Conservation (phyloP, 2,797 vertebrate species). For the Sardinella longiceps region DNA sequence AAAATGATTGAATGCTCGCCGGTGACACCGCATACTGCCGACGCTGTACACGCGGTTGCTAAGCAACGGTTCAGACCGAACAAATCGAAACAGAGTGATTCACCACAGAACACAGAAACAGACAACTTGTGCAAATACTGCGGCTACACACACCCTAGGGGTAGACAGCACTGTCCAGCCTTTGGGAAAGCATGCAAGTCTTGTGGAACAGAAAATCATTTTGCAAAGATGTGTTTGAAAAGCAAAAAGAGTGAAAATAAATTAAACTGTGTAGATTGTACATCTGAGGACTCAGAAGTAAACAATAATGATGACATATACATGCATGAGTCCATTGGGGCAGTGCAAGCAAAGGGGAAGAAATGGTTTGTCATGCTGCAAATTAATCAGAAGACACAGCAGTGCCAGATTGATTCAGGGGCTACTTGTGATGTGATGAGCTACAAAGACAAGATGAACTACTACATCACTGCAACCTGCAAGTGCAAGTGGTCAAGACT, state of each 20-base stretch:
- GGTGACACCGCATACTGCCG: too few relatives aligned
- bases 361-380: conserved; percentile 20
- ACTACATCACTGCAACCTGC: neutral
- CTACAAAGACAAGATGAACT: conserved; percentile 27
- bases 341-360: conserved; percentile 19
- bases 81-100: too few relatives aligned
- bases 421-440: conserved; percentile 34
- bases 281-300: neutral
- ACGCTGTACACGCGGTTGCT: too few relatives aligned
- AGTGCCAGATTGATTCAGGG: conserved; percentile 35
- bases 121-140: too few relatives aligned
- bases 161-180: neutral
- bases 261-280: neutral
- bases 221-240: conserved; percentile 33
- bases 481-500: too few relatives aligned
- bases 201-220: neutral
- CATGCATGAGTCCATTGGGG: conserved; percentile 4
- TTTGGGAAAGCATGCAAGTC: neutral
- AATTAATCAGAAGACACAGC: conserved; percentile 11
- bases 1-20: too few relatives aligned
- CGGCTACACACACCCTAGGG: too few relatives aligned
- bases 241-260: conserved; percentile 1
- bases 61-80: too few relatives aligned
- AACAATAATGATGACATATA: conserved; percentile 8
- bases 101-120: too few relatives aligned